These are phyloP conservation scores for Alouatta palliata DNA, from an alignment of 2,113 vertebrate species.

Conservation along the genomic window DNA sequence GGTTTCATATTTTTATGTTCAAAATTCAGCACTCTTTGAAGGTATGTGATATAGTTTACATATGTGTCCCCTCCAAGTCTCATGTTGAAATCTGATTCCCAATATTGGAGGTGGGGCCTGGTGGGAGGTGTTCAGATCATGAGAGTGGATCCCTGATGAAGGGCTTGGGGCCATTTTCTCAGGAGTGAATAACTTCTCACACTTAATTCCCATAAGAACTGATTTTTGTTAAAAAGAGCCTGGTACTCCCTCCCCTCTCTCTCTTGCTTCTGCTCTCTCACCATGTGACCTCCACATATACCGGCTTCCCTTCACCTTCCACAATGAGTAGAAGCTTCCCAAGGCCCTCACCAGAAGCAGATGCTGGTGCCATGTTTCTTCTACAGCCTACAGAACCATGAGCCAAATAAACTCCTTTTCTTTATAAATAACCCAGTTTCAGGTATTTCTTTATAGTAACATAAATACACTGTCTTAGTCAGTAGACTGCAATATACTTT, in stretches of 20 bases:
- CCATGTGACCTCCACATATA: neutral
- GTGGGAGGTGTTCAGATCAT: neutral
- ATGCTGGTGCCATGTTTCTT: neutral
- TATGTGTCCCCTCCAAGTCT: neutral
- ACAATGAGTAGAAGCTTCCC: neutral
- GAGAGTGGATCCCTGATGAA: neutral
- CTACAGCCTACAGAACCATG: neutral
- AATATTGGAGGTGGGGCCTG: neutral
- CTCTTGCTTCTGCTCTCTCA: neutral
- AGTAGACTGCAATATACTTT: neutral
- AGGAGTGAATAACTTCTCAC: no score
- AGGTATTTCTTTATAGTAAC: neutral
- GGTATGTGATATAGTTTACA: neutral
- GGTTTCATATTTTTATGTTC: neutral
- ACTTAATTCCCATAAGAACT: neutral
- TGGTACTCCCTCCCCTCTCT: neutral
- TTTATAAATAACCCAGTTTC: neutral
- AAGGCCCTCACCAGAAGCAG: neutral
- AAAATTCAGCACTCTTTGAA: constrained; percentile 14
- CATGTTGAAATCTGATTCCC: neutral
- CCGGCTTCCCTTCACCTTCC: neutral
- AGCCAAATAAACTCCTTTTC: neutral
- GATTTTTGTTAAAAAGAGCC: neutral
- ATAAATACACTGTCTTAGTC: neutral
- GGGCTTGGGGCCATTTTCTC: neutral